Conservation (phyloP, 2,113 vertebrate genomes). For the human region GRCh38 chrX:16866001-16866500, state of each 20-base stretch:
- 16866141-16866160: neutral
- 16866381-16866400: too few species aligned
- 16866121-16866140: neutral
- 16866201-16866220: neutral
- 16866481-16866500: too few species aligned
- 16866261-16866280: neutral
- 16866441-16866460: too few species aligned
- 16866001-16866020: neutral
- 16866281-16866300: too few species aligned
- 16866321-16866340: too few species aligned
- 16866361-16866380: too few species aligned
- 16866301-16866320: too few species aligned
- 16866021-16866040: neutral
- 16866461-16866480: too few species aligned
- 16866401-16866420: too few species aligned
- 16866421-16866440: too few species aligned
- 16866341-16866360: too few species aligned
- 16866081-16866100: neutral
- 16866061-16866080: neutral
- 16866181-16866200: neutral
- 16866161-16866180: neutral
- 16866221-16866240: neutral
- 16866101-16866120: slow-evolving; percentile 12
- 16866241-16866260: slow-evolving; percentile 9
- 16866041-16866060: neutral